Percentiles rank a stretch among this genome's conserved stretches.
These are phyloP conservation scores for Latrodectus hesperus DNA, from an alignment of 2,888 invertebrate species.

Conservation along the genomic window DNA sequence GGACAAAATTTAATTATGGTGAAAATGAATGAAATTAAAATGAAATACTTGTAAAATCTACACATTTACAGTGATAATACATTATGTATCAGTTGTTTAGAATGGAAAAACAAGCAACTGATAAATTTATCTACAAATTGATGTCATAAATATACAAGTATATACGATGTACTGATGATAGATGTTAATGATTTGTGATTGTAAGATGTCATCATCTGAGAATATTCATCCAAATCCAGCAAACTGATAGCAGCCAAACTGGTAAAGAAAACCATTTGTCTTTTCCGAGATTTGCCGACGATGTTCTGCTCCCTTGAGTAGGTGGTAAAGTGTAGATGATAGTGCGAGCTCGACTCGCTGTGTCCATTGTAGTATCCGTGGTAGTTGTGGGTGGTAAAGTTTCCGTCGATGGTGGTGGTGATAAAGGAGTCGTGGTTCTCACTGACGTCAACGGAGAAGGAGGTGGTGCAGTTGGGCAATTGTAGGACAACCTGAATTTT, in stretches of 20 bases:
- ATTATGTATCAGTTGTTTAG: no score
- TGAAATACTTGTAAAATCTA: no score
- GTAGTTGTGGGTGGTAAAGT: conserved; percentile 11
- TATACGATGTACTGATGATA: no score
- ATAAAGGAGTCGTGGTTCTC: conserved; percentile 45
- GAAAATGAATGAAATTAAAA: no score
- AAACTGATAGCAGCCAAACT: not conserved
- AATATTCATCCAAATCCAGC: not conserved
- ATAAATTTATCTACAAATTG: no score
- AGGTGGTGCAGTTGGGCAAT: conserved; percentile 61
- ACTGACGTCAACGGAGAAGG: conserved; percentile 30
- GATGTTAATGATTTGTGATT: no score
- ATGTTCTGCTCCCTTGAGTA: conserved; percentile 61
- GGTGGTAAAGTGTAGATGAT: conserved; percentile 68
- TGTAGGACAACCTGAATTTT: conserved; percentile 51
- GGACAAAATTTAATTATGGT: no score
- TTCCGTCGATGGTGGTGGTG: conserved; percentile 31
- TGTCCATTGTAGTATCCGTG: not conserved
- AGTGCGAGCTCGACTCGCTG: conserved; percentile 40
- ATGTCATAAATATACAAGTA: no score
- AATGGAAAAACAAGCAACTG: no score
- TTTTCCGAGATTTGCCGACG: conserved; percentile 55
- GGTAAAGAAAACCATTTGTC: not conserved
- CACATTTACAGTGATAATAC: no score
- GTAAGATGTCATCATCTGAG: no score